Base-by-base conservation (phyloP, 2,797 vertebrate species). In the Basileuterus tristriatus region DNA sequence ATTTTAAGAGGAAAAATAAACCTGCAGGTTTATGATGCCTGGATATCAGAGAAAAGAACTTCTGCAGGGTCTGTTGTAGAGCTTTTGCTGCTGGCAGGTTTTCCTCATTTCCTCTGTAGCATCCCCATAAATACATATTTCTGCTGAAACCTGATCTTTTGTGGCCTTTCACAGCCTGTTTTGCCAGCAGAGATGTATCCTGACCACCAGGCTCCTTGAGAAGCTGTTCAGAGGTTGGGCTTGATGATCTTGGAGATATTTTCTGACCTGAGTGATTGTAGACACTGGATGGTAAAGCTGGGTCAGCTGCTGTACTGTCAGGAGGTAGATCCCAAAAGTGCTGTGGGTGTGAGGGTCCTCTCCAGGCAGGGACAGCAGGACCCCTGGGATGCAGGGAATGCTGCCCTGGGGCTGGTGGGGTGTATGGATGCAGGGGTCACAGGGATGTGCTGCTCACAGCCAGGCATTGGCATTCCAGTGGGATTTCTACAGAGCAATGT, bases 301-400 rank as follows among this genome's bases (percentile, higher is more conserved):
- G 11, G 6, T 56, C 1, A 2, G 41, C 68, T 82, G 6, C 47
- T 50, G 15, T 65, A 5, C 11, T 74, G 10, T 34, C 62, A 37
- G 39, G 52, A 58, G 46, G 22, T 15, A 23, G 52, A 47, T 59
- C 22, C 89, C 17, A 16, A 15, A 71, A 65, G 24, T 18, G 17
- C 43, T 13, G 37, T 6, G 0, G 0, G 2, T 19, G 46, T 68
- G 43, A 23, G 0, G 0, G 50, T 63, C 68, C 29, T 55, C 15
- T 87, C 44, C 0, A 0, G 55, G 22, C 43, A 59, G 36, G 49
- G 34, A 32, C 36, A 39, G 39, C 32, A 32, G 56, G 34, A 39
- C 12, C 34, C 1, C 2, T 0, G 0, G 32, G 44, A 12, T 1
- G 3, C 50, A 8, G 43, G 9, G 53, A 46, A 22, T 47, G 77